Conservation (phyloP, 2,797 vertebrate species). For the Gila robusta region DNA sequence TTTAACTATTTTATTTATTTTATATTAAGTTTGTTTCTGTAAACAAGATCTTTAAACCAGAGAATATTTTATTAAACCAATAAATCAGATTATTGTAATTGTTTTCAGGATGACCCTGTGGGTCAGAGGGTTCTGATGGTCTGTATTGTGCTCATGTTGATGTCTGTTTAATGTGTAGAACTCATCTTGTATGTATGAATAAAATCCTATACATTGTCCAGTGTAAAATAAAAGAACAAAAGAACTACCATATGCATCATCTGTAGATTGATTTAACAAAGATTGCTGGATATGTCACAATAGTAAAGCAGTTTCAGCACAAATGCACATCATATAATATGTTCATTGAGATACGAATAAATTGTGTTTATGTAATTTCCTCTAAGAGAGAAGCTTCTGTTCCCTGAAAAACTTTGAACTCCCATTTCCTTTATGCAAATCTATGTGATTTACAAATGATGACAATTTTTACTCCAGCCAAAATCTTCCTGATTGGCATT, state of each 20-base stretch:
- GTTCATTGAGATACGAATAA: neutral
- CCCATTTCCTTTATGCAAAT: neutral
- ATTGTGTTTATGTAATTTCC: neutral
- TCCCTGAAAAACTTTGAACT: neutral
- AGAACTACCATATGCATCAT: neutral
- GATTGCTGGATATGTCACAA: neutral
- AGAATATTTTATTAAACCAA: constrained; percentile 16
- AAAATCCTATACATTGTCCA: constrained; percentile 9
- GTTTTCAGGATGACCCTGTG: constrained; percentile 9
- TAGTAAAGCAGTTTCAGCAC: neutral
- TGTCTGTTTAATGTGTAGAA: constrained; percentile 12
- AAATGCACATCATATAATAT: neutral
- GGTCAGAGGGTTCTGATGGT: constrained; percentile 11
- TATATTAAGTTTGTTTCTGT: constrained; percentile 13
- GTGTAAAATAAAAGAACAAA: constrained; percentile 11
- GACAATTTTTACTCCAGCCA: neutral
- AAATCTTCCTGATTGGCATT: neutral
- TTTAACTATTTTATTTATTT: neutral
- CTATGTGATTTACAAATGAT: neutral
- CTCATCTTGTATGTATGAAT: constrained; percentile 17
- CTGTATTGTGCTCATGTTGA: constrained; percentile 23
- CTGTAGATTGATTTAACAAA: neutral
- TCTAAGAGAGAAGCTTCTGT: neutral
- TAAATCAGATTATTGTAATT: constrained; percentile 22
- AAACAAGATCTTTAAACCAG: constrained; percentile 4